Evolutionary conservation across 2,888 invertebrate genomes (phyloP), one percentile per base, ranked within the genome.

Genomic region (Cryptophagus acutangulus): DNA sequence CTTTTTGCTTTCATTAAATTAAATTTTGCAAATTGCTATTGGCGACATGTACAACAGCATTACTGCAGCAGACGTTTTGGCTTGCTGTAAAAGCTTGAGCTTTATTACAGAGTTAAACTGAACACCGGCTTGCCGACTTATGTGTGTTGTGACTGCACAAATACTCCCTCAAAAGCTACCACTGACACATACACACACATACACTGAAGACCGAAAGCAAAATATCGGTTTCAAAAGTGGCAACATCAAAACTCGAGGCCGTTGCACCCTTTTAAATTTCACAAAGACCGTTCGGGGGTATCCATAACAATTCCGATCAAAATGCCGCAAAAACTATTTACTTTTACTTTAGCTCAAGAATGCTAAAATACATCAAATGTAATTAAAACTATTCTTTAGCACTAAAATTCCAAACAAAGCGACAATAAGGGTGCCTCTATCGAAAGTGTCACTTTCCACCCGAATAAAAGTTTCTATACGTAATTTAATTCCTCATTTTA

Each of bases 21-120:
- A 51, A 52, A 52, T 51, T 55, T 50, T 51, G 48, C 40, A 48
- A 54, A 57, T 53, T 51, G 52, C 52, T 48, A 50, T 48, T 43
- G 52, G 52, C 40, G 49, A 57, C 54, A 50, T 51, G 54, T 44
- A 43, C 42, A 44, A 39, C n/a, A n/a, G n/a, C 49, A 46, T 51
- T 48, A 49, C 49, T 45, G 43, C 51, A 49, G 49, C 46, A 46
- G 49, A 49, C 51, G 48, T n/a, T 53, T 47, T 48, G 44, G 44
- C 45, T 43, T 48, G 48, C 43, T 48, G 49, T 53, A 51, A 55
- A 53, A 52, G 51, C 53, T 35, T n/a, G n/a, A 37, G 39, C 44
- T 51, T 52, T 53, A 51, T 52, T 48, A 48, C 51, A 36, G 41
- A 34, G 41, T 37, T 40, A 40, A 36, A 48, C 45, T 39, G 45